Evolutionary conservation across 2,113 vertebrate genomes (phyloP).

Genomic region (Channa argus): DNA sequence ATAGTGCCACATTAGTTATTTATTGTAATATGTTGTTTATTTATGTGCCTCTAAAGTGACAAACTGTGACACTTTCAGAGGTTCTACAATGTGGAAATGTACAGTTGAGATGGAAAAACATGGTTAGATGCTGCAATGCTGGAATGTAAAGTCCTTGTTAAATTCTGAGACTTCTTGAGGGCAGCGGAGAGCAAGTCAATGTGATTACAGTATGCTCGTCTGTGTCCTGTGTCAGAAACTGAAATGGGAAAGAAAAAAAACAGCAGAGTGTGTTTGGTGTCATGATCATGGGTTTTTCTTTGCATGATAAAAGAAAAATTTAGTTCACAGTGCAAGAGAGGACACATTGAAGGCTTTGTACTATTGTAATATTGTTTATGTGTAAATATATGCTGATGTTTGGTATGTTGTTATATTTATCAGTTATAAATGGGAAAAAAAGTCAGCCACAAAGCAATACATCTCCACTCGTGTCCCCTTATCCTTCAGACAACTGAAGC

Average conservation of each 20-base stretch:
- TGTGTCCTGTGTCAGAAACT: slow-evolving; percentile 7
- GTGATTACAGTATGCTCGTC: background rate
- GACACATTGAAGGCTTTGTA: slow-evolving; percentile 74
- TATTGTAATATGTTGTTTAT: slow-evolving; percentile 72
- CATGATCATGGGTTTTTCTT: slow-evolving; percentile 50
- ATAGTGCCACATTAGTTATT: slow-evolving; percentile 63
- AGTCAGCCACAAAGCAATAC: slow-evolving; percentile 73
- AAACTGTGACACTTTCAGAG: slow-evolving; percentile 57
- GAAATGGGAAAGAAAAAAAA: slow-evolving; percentile 4
- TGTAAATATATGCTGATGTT: slow-evolving; percentile 78
- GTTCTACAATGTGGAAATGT: slow-evolving; percentile 32
- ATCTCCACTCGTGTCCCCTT: slow-evolving; percentile 63
- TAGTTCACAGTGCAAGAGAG: slow-evolving; percentile 56
- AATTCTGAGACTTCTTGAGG: slow-evolving; percentile 53
- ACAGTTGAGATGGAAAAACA: slow-evolving; percentile 6
- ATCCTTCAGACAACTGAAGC: slow-evolving; percentile 57
- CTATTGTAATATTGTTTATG: slow-evolving; percentile 76
- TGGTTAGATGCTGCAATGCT: slow-evolving; percentile 34
- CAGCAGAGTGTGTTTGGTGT: slow-evolving; percentile 38
- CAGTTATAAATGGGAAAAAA: slow-evolving; percentile 66
- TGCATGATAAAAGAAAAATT: slow-evolving; percentile 21
- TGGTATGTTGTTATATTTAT: slow-evolving; percentile 75
- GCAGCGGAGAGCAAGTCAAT: slow-evolving; percentile 33
- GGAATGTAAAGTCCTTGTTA: slow-evolving; percentile 32
- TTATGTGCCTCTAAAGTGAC: slow-evolving; percentile 57